Conservation (phyloP, 2,797 vertebrate species). For the Paguma larvata region DNA sequence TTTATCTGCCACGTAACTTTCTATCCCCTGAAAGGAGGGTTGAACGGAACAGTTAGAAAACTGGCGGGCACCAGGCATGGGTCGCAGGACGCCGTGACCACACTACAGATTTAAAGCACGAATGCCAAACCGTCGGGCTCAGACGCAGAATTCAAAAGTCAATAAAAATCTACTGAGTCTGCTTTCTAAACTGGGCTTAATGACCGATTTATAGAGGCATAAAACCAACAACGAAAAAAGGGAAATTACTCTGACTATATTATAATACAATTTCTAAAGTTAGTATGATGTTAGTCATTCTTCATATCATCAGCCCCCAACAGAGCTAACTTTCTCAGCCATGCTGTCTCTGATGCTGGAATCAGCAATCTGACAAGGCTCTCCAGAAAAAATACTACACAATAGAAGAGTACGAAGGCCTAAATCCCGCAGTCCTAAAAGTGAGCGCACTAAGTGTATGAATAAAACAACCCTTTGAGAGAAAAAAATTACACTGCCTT, state of each 20-base stretch:
- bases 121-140: background rate
- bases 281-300: background rate
- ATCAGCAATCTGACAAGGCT: background rate
- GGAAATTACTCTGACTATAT: background rate
- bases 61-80: fast-evolving
- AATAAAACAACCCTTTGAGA: background rate
- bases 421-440: background rate
- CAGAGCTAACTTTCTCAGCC: background rate
- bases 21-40: constrained; percentile 91
- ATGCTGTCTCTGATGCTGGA: background rate
- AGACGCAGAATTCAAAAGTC: constrained; percentile 6
- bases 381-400: background rate
- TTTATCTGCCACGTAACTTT: constrained; percentile 91
- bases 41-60: constrained; percentile 26
- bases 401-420: background rate
- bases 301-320: background rate
- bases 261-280: background rate
- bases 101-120: background rate
- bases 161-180: background rate
- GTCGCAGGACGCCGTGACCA: background rate
- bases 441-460: background rate
- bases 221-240: background rate
- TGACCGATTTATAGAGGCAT: background rate
- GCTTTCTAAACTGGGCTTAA: constrained; percentile 20
- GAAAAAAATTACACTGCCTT: background rate